These are phyloP conservation scores for Eulemur mongoz DNA, from an alignment of 2,797 vertebrate genomes.

Conservation along the genomic window DNA sequence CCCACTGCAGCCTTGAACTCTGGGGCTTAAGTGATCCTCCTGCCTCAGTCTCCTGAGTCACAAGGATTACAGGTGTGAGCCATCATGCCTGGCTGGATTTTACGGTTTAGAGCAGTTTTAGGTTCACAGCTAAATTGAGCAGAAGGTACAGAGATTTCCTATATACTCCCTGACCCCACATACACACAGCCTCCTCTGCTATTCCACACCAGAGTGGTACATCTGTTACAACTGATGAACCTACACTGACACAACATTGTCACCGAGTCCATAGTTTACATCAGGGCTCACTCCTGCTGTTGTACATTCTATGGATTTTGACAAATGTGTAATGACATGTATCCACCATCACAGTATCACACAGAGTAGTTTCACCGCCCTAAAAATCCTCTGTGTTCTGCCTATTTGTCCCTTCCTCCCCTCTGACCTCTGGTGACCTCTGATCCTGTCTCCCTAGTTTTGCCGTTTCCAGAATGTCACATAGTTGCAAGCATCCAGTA, in stretches of 20 bases:
- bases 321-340: too few relatives aligned
- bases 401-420: too few relatives aligned
- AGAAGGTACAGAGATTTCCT: not conserved
- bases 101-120: not conserved
- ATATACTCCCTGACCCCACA: too few relatives aligned
- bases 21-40: too few relatives aligned
- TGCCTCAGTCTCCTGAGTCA: too few relatives aligned
- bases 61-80: not conserved
- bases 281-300: not conserved
- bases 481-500: too few relatives aligned
- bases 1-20: not conserved
- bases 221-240: not conserved
- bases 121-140: not conserved
- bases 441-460: not conserved
- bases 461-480: not conserved
- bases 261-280: not conserved
- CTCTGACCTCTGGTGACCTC: not conserved
- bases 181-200: not conserved
- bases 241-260: not conserved
- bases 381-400: not conserved
- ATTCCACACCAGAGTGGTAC: not conserved
- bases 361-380: not conserved
- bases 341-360: too few relatives aligned
- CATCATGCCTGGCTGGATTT: not conserved
- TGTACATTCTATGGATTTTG: not conserved